Conservation (phyloP, 2,113 vertebrate genomes). For the Lates calcarifer region DNA sequence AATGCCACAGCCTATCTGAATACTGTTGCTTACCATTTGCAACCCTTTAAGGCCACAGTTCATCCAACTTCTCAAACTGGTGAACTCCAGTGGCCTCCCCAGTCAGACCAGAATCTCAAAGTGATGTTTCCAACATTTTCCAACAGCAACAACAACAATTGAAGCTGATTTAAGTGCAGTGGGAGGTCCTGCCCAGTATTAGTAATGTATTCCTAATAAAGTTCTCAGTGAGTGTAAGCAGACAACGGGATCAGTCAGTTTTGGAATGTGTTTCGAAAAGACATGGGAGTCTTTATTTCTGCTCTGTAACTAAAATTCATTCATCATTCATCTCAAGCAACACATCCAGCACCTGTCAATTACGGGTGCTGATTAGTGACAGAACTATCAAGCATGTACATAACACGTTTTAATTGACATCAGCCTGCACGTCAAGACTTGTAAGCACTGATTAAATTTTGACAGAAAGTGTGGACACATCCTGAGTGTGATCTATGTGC, state of each 20-base stretch:
- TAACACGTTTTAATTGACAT: conserved; percentile 12
- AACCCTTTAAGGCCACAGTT: not conserved
- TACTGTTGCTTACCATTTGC: not conserved
- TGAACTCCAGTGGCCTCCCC: not conserved
- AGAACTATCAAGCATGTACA: not conserved
- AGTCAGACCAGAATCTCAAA: not conserved
- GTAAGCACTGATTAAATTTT: conserved; percentile 13
- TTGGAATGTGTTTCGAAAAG: conserved; percentile 22
- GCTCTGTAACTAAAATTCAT: not conserved
- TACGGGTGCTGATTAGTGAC: conserved; percentile 5
- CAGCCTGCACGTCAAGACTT: conserved; percentile 1
- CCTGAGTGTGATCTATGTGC: not conserved
- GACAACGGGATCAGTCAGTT: not conserved
- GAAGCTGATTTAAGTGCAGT: not conserved
- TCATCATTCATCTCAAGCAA: conserved; percentile 2
- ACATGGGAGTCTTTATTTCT: conserved; percentile 15
- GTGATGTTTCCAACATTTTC: not conserved
- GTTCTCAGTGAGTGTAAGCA: not conserved
- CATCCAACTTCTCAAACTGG: not conserved
- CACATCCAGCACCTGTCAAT: conserved; percentile 29
- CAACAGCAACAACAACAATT: not conserved
- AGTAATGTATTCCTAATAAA: not conserved
- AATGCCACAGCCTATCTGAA: not conserved
- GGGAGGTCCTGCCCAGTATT: not conserved
- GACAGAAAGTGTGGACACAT: conserved; percentile 1